Evolutionary conservation across 2,888 invertebrate species (phyloP), one percentile per base, ranked within the genome.

Genomic region (Leucoma salicis): DNA sequence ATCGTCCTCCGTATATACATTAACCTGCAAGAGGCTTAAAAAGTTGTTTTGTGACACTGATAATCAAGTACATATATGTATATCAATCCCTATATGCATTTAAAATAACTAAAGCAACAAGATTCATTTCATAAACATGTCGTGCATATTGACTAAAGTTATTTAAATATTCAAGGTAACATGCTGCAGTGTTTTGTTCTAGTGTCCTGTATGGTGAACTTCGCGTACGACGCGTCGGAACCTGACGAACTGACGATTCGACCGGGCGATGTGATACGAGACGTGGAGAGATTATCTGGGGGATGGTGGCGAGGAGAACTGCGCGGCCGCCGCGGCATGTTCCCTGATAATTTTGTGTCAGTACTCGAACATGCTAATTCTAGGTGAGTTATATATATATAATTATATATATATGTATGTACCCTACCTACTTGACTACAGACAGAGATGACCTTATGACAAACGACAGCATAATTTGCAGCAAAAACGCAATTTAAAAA

Each of bases 271-370:
- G 90, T 96, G 50, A 93, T 97, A 64, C 93, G 93, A 54, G 94
- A 95, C 71, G 95, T 97, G 38, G 92, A 93, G 66, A 91, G 93
- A 60, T 92, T 94, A 66, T 91, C 93, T 16, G 96, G 95, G 41
- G 97, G 97, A 47, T 98, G 98, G 97, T 97, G 95, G 95, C 93
- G 95, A 78, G 97, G 97, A n/a, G 94, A 94, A 46, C 85, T 97
- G 39, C 90, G 89, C 45, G 96, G 96, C 45, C 93, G 94, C 67
- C 92, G 92, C 49, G 97, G 97, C 65, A 93, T 97, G 92, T 98
- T 98, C 85, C 97, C 97, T 2, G 97, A 97, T 78, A 97, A 97
- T 83, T 97, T 97, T 90, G 97, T 97, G 13, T 92, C 94, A 59
- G 84, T 95, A 53, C 72, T 92, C 40, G 87, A 87, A 44, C 75